A percentile compares a stretch with the other conserved stretches of the same genome.
Conservation (phyloP, 2,113 vertebrate genomes). For the Scomber japonicus region DNA sequence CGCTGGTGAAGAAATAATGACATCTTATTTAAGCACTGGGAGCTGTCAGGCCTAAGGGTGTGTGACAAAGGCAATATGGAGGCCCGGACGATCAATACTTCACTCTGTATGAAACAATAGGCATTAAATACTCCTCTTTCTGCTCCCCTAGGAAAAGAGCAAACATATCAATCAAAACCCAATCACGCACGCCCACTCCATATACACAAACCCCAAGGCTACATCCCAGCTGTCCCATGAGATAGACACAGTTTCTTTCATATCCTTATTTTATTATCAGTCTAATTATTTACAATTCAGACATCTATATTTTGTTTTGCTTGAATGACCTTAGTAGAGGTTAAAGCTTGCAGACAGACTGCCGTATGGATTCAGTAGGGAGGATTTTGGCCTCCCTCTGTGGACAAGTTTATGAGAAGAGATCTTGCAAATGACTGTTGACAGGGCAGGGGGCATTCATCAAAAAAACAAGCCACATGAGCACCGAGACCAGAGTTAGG, state of each 20-base stretch:
- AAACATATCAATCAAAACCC: conserved; percentile 77
- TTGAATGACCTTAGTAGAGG: conserved; percentile 32
- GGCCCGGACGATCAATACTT: conserved; percentile 70
- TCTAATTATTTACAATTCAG: conserved; percentile 8
- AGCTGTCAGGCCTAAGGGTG: conserved; percentile 66
- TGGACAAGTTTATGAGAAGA: conserved; percentile 72
- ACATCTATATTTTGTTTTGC: conserved; percentile 17
- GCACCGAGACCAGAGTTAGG: conserved; percentile 72
- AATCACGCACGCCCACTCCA: conserved; percentile 55
- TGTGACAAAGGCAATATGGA: conserved; percentile 75
- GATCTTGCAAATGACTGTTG: conserved; percentile 79
- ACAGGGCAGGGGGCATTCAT: conserved; percentile 79
- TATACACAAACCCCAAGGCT: conserved; percentile 35
- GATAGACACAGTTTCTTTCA: not conserved
- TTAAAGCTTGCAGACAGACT: conserved; percentile 10
- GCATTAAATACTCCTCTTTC: conserved; percentile 74
- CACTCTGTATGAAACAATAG: conserved; percentile 71
- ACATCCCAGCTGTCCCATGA: conserved; percentile 41
- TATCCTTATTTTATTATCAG: conserved; percentile 18
- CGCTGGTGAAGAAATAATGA: conserved; percentile 53
- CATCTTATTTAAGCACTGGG: conserved; percentile 62
- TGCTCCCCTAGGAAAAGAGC: conserved; percentile 60
- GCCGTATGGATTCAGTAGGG: conserved; percentile 34
- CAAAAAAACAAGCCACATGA: conserved; percentile 78
- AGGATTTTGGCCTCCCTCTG: conserved; percentile 48